Evolutionary conservation across 2,888 invertebrate genomes (phyloP).

Genomic region (Ophonus ardosiacus): DNA sequence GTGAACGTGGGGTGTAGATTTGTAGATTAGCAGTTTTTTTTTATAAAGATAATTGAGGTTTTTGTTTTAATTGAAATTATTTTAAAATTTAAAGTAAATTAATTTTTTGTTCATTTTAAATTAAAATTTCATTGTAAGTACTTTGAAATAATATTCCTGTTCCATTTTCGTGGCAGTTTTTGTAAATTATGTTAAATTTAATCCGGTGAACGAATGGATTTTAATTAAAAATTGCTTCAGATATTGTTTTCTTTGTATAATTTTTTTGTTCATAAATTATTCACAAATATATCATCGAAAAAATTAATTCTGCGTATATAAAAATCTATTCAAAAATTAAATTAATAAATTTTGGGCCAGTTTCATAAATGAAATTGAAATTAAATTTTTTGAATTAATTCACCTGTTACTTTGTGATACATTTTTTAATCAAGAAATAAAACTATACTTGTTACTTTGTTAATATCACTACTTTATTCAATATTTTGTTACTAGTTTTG

Average conservation of each 20-base stretch:
- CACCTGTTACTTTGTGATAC: too few relatives aligned
- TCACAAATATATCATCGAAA: background rate
- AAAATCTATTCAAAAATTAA: background rate
- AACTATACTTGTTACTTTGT: too few relatives aligned
- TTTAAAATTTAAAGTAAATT: background rate
- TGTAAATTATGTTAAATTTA: background rate
- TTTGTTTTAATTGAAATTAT: constrained; percentile 20
- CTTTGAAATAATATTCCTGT: background rate
- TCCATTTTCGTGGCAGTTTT: background rate
- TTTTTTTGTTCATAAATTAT: background rate
- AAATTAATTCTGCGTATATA: background rate
- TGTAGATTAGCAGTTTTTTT: background rate
- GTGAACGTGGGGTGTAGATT: background rate
- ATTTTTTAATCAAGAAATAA: too few relatives aligned
- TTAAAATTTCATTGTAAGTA: constrained; percentile 1
- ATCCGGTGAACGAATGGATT: background rate
- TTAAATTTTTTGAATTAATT: too few relatives aligned
- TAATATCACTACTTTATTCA: too few relatives aligned
- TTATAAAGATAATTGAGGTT: background rate
- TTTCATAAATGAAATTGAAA: too few relatives aligned
- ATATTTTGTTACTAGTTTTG: too few relatives aligned
- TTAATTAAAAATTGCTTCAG: background rate
- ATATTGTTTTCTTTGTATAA: background rate
- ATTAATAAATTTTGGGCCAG: background rate
- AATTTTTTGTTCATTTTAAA: constrained; percentile 7